Evolutionary conservation across 1,140 invertebrate genomes (phyloP), one percentile per base, ranked within the genome.

Genomic region (Cydia strobilella): DNA sequence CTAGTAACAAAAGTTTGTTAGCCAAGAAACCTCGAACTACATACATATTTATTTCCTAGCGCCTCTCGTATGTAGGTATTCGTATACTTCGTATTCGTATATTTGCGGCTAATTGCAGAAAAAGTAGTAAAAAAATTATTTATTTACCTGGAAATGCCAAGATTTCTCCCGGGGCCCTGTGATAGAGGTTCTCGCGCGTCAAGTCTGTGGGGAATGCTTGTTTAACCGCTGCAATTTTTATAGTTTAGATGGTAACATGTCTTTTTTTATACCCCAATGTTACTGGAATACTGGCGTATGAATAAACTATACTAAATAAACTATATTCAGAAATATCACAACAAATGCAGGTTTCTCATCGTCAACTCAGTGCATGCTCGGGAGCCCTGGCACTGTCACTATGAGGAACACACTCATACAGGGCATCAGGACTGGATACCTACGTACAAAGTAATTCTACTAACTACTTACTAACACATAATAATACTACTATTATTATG

Each of bases 141-240:
- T 69, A 69, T 66, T 66, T 69, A 69, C 65, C 65, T 42, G 31
- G 27, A 69, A 69, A 69, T 69, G 27, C 27, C 65, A 69, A 69
- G 65, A 69, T 69, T 69, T 69, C 65, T 69, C 65, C n/a, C n/a
- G 65, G 35, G 65, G 27, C 65, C 23, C 65, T 2, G 35, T 42
- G 65, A 69, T 69, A 69, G 27, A 69, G 31, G 65, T n/a, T 66
- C 65, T 20, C 31, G 65, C 65, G n/a, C 35, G 31, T 18, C n/a
- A 13, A 6, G n/a, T 69, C 65, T 42, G 15, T 39, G 15, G 65
- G 35, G 65, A 39, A 69, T 18, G 65, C 65, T 69, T 18, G 65
- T 69, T 42, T 69, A 18, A 69, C n/a, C 7, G n/a, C 31, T 18
- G 65, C 54, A 59, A 23, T 59, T 59, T 59, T 23, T 23, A 59